phyloP scores from a whole-genome alignment of 2,888 invertebrate genomes.

The Gortyna flavago region DNA sequence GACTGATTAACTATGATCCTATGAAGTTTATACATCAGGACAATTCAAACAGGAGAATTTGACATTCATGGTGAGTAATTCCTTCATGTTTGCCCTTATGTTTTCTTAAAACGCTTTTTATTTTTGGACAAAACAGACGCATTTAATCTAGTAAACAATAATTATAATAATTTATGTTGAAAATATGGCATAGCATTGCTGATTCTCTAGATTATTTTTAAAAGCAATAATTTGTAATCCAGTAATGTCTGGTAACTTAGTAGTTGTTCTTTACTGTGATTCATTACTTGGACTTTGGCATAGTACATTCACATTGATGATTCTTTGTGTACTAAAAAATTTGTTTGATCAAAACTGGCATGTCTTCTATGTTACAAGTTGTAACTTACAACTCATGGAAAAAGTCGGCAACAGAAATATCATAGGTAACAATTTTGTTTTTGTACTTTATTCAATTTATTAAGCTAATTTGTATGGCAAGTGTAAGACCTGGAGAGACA shows the following conservation, averaged over 20 bases:
- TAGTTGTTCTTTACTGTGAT: slow-evolving; percentile 24
- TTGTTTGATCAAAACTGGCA: not conserved
- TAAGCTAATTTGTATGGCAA: not conserved
- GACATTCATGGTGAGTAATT: slow-evolving; percentile 84
- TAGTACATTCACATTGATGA: slow-evolving; percentile 5
- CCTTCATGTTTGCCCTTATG: not conserved
- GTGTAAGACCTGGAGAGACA: too few relatives aligned
- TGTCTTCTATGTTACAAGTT: not conserved
- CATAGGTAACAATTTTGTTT: not conserved
- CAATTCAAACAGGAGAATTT: slow-evolving; percentile 73
- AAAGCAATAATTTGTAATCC: not conserved
- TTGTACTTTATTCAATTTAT: not conserved
- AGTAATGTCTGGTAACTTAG: not conserved
- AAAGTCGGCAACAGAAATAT: not conserved
- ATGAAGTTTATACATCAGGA: slow-evolving; percentile 75
- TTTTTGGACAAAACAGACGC: not conserved
- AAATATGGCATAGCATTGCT: not conserved
- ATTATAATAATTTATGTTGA: not conserved
- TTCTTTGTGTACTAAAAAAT: not conserved
- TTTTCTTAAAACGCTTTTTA: slow-evolving; percentile 11
- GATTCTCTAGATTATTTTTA: not conserved
- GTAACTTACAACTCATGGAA: not conserved
- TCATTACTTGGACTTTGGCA: slow-evolving; percentile 25
- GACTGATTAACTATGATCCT: slow-evolving; percentile 76
- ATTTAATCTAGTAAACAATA: not conserved